These are phyloP conservation scores for Lathamus discolor DNA, from an alignment of 2,113 vertebrate genomes.

Conservation along the genomic window DNA sequence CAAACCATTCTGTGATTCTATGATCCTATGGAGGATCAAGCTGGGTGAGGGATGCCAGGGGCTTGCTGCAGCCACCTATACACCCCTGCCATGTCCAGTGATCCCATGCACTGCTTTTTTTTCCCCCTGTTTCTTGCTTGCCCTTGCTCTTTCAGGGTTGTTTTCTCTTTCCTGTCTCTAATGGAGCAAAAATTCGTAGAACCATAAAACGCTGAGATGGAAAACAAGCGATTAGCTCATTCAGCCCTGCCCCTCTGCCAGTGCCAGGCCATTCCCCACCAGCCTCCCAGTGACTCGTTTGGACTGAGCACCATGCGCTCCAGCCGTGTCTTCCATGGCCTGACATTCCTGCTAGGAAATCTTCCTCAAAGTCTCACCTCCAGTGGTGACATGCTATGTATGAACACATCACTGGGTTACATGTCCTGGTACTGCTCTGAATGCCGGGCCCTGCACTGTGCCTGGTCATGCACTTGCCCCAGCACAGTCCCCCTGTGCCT, in stretches of 20 bases:
- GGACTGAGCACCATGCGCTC: background rate
- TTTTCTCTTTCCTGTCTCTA: background rate
- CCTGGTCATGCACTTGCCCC: background rate
- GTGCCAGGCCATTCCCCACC: background rate
- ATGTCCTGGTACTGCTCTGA: background rate
- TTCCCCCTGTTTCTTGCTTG: background rate
- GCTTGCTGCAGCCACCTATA: fast-evolving
- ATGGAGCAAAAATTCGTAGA: background rate
- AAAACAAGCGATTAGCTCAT: conserved; percentile 24
- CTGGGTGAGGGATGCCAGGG: background rate
- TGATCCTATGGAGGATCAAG: background rate
- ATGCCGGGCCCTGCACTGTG: fast-evolving
- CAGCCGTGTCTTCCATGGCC: background rate
- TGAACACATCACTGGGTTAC: background rate
- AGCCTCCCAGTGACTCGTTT: background rate
- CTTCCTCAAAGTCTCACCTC: background rate
- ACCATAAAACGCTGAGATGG: background rate
- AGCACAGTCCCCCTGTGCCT: conserved; percentile 42
- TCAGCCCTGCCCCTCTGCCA: background rate
- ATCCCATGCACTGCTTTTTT: background rate
- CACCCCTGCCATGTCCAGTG: background rate
- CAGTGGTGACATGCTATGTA: fast-evolving
- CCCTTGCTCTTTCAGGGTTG: background rate
- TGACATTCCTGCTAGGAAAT: background rate
- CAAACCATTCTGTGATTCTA: background rate